Base-by-base conservation (phyloP, 2,113 vertebrate genomes). In the Abramis brama region DNA sequence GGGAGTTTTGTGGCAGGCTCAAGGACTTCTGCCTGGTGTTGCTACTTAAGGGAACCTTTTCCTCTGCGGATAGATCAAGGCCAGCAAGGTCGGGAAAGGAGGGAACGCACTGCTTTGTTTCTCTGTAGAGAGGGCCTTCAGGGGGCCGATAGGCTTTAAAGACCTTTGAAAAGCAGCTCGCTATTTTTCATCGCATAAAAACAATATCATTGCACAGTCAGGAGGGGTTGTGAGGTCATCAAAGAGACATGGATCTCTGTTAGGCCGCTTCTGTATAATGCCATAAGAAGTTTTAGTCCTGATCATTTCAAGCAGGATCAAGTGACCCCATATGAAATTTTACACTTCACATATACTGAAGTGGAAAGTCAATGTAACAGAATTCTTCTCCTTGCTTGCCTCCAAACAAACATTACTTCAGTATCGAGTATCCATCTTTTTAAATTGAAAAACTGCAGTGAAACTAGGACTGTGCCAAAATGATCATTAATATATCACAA, bases 11-110 rank as follows among this genome's bases (percentile, higher is more conserved):
- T 88, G 79, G 79, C 17, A 19, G 25, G 47, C 85, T 87, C 89
- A 88, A 90, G 89, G 89, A 85, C 85, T 87, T 88, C 76, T 88
- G 85, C 78, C 74, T 88, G 87, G 73, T 90, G 87, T 80, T 81
- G 82, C 84, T 85, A 79, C 78, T 86, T 47, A 75, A 83, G 82
- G 85, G 64, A 85, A 86, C 84, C 78, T 89, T 87, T 87, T 85
- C 86, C 85, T 88, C 87, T 83, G 82, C 60, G 85, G 66, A 52
- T 83, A 80, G 85, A 88, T 88, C 87, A 90, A 88, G 89, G 89
- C 89, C 60, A n/a, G 74, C 73, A 23, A 83, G 82, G 82, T 83
- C 73, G 83, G 70, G 55, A 57, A 57, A 57, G 70, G 82, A 84
- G 55, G 85, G 88, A 83, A 79, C 19, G 78, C 84, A 76, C 82